These are phyloP conservation scores for Drosophila neotestacea DNA, from an alignment of 2,888 invertebrate genomes.

Conservation along the genomic window DNA sequence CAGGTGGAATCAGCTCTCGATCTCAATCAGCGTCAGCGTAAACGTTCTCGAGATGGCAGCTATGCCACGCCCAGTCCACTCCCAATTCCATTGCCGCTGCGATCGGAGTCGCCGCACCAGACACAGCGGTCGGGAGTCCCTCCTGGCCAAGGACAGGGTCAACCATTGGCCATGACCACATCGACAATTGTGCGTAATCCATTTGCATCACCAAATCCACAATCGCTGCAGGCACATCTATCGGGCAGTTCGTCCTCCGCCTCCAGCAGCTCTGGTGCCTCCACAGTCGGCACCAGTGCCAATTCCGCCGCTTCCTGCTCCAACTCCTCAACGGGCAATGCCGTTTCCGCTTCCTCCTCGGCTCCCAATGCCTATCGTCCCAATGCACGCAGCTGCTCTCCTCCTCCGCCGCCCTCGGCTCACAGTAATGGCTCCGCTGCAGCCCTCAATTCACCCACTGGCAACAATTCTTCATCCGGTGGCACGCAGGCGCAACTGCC, in stretches of 20 bases:
- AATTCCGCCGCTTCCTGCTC: slow-evolving; percentile 27
- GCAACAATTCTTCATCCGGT: slow-evolving; percentile 40
- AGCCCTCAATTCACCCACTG: slow-evolving; percentile 59
- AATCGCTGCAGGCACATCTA: slow-evolving; percentile 47
- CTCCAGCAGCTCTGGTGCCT: slow-evolving; percentile 41
- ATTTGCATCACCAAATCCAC: slow-evolving; percentile 84
- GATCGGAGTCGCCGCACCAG: slow-evolving; percentile 37
- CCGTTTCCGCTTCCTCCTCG: slow-evolving; percentile 17
- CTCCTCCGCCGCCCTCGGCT: slow-evolving; percentile 54
- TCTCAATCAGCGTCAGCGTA: slow-evolving; percentile 86
- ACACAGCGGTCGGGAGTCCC: slow-evolving; percentile 28
- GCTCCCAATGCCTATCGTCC: slow-evolving; percentile 49
- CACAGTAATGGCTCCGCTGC: slow-evolving; percentile 60
- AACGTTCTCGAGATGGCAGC: slow-evolving; percentile 81
- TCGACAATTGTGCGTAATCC: slow-evolving; percentile 84
- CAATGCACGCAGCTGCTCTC: slow-evolving; percentile 69
- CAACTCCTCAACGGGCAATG: slow-evolving; percentile 24
- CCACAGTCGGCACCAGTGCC: slow-evolving; percentile 28
- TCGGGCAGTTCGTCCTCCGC: slow-evolving; percentile 46
- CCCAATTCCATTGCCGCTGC: slow-evolving; percentile 37
- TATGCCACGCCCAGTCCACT: slow-evolving; percentile 64
- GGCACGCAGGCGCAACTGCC: slow-evolving; percentile 62
- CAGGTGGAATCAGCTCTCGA: slow-evolving; percentile 61
- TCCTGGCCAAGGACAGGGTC: slow-evolving; percentile 49
- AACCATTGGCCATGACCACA: slow-evolving; percentile 77